Percentiles rank a stretch among this genome's conserved stretches.
Conservation (phyloP, 2,888 invertebrate genomes). For the Ceriagrion tenellum region DNA sequence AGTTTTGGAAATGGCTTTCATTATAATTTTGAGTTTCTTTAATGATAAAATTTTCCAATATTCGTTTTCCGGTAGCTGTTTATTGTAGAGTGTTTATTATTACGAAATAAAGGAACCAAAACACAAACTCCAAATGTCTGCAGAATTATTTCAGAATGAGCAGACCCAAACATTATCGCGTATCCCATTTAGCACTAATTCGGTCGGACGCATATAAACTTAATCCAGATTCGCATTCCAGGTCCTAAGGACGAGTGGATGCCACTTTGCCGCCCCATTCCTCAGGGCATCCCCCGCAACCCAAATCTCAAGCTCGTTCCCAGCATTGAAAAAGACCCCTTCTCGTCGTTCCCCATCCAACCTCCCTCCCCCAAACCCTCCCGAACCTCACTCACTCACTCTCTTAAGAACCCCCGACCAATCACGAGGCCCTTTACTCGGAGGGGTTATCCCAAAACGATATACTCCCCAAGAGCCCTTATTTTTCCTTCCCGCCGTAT, state of each 20-base stretch:
- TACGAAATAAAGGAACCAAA: too few relatives aligned
- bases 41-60: too few relatives aligned
- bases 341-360: background rate
- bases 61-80: too few relatives aligned
- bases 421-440: conserved; percentile 45
- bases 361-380: background rate
- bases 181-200: background rate
- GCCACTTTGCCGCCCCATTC: conserved; percentile 18
- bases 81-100: too few relatives aligned
- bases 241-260: conserved; percentile 13
- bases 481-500: conserved; percentile 1
- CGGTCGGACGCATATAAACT: conserved; percentile 12
- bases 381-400: conserved; percentile 40
- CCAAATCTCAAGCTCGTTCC: conserved; percentile 31
- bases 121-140: too few relatives aligned
- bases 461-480: conserved; percentile 57
- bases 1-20: too few relatives aligned
- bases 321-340: background rate
- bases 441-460: conserved; percentile 59
- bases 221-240: background rate
- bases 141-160: too few relatives aligned
- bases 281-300: background rate
- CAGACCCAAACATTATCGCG: background rate
- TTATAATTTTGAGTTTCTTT: too few relatives aligned
- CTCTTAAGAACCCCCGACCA: conserved; percentile 39